Base-by-base conservation (phyloP, 1,140 invertebrate species). In the Solenopsis fugax region DNA sequence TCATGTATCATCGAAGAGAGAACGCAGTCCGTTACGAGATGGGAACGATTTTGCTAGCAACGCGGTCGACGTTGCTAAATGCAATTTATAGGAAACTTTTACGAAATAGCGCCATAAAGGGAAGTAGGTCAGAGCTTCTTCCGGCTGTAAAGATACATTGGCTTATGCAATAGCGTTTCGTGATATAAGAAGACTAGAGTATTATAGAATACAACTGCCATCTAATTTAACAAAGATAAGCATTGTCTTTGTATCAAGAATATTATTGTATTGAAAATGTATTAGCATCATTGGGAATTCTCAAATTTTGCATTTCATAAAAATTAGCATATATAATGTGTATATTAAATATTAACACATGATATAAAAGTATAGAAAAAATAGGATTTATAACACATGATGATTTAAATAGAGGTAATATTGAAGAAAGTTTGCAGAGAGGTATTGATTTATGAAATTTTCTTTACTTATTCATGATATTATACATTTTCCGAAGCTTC, bases 401-500 rank as follows among this genome's bases (percentile, higher is more conserved):
- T 54, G 64, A 67, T 54, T 67, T 41, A 80, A 48, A 56, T 52
- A 45, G 21, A 85, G 67, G 65, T 67, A 67, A 89, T 90, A 92
- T 91, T 88, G 89, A 91, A 87, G 67, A 85, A 37, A 81, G 60
- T 77, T 85, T 85, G 71, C 52, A 1, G n/a, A 37, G n/a, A n/a
- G n/a, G 60, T 93, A 93, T 94, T 92, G 93, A 94, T 93, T 94
- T 92, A 92, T 93, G 90, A 93, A 94, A 93, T 93, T 94, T 93
- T 88, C 91, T 92, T 93, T 92, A 93, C 94, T 94, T 93, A 94
- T 93, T 93, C 85, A 78, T 88, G 92, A 93, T 92, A 92, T 93
- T 94, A 93, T 94, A 93, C 90, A 91, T 92, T 92, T 93, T 91
- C 93, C 76, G 88, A 92, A 93, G 90, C 93, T 94, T 92, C 80